Evolutionary conservation across 1,140 invertebrate genomes (phyloP).

Genomic region (Drosophila serrata): DNA sequence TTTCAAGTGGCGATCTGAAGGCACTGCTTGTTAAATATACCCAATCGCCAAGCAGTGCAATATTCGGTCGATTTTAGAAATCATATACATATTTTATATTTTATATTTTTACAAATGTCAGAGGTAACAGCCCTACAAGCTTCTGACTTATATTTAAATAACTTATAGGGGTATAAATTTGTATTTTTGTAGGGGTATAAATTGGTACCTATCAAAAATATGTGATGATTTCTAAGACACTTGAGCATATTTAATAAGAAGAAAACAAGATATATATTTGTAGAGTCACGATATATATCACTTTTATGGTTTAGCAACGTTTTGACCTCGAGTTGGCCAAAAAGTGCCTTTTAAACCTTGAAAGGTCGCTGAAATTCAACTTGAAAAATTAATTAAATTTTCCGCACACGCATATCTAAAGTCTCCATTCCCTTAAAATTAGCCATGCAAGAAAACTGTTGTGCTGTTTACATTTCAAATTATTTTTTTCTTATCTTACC

Average conservation of each 20-base stretch:
- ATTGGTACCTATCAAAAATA: background rate
- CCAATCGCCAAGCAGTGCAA: background rate
- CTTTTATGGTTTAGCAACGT: background rate
- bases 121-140: no score
- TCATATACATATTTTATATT: no score
- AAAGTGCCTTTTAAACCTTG: background rate
- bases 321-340: background rate
- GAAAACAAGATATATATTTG: background rate
- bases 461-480: background rate
- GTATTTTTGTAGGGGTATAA: background rate
- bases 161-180: no score
- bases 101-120: no score
- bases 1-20: accelerated
- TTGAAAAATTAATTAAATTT: background rate
- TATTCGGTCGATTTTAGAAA: background rate
- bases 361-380: background rate
- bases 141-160: no score
- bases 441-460: background rate
- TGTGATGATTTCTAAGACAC: background rate
- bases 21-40: background rate
- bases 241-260: background rate
- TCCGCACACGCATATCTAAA: background rate
- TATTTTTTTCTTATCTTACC: background rate
- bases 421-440: background rate
- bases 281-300: background rate